Evolutionary conservation across 2,113 vertebrate species (phyloP), one percentile per base, ranked within the genome.

Genomic region (Anthoscopus minutus): DNA sequence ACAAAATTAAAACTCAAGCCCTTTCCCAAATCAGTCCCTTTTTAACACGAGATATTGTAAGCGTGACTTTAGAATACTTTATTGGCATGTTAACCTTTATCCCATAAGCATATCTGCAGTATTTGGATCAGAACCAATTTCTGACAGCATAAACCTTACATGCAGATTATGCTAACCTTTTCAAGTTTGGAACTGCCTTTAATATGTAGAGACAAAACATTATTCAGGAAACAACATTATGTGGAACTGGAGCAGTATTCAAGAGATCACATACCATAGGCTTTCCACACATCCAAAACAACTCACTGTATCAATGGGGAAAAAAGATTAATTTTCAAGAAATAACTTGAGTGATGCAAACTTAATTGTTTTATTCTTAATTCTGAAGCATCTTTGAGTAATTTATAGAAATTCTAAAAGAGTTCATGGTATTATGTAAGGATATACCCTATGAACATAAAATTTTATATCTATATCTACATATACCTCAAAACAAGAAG

Each of bases 381-480:
- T 78, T 5, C 18, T 40, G 33, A 71, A 71, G 22, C 10, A 37
- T 18, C 16, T 60, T 23, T 58, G n/a, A n/a, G 21, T 42, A 80
- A 70, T 30, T 31, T 76, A 27, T 7, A 66, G 30, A 56, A 47
- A 66, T 35, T 58, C 67, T 37, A 54, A 54, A 89, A 37, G 7
- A 53, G 12, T 35, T 57, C 28, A 62, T 2, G 8, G 27, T 47
- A 61, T 16, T 47, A 33, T 6, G 7, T 53, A 61, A 64, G 15
- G 3, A 54, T 60, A 73, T 28, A 65, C 7, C 3, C 23, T 50
- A n/a, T 7, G 30, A 30, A 62, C 48, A 65, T 45, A 38, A 76
- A 85, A 9, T 5, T 30, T 20, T 37, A 0, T 22, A 15, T 23
- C 7, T 17, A 2, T 15, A 5, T 21, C 13, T 44, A 20, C 2